phyloP scores from a whole-genome alignment of 2,797 vertebrate genomes.

The Nyctalus aviator region DNA sequence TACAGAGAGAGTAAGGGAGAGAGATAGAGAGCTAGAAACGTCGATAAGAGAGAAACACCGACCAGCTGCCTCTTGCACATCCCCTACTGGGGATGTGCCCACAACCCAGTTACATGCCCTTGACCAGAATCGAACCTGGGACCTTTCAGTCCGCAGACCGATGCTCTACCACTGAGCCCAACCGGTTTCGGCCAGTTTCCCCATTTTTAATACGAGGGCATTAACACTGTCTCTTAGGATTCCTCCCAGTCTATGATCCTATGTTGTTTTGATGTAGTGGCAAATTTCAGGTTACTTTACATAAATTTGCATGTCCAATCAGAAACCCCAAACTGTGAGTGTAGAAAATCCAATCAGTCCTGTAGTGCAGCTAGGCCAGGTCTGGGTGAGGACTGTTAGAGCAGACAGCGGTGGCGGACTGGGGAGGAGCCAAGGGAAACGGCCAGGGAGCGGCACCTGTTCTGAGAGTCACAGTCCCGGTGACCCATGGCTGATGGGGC shows the following conservation, averaged over 20 bases:
- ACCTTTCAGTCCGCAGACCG: too few relatives aligned
- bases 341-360: slow-evolving; percentile 79
- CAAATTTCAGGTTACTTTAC: slow-evolving; percentile 75
- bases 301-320: slow-evolving; percentile 81
- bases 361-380: slow-evolving; percentile 67
- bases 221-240: slow-evolving; percentile 65
- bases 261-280: slow-evolving; percentile 75
- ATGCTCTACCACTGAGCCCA: too few relatives aligned
- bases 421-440: neutral
- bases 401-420: neutral
- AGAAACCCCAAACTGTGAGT: slow-evolving; percentile 73
- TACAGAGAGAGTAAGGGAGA: too few relatives aligned
- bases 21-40: too few relatives aligned
- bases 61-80: too few relatives aligned
- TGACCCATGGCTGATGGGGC: neutral
- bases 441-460: neutral
- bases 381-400: slow-evolving; percentile 5
- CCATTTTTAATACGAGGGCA: slow-evolving; percentile 62
- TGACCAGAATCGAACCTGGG: too few relatives aligned
- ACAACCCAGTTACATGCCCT: too few relatives aligned
- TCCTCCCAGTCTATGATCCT: slow-evolving; percentile 69
- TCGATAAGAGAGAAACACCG: too few relatives aligned
- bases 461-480: neutral
- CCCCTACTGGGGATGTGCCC: too few relatives aligned
- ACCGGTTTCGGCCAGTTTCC: neutral